phyloP scores from a whole-genome alignment of 1,140 invertebrate genomes.

The Himalopsyche phryganea region DNA sequence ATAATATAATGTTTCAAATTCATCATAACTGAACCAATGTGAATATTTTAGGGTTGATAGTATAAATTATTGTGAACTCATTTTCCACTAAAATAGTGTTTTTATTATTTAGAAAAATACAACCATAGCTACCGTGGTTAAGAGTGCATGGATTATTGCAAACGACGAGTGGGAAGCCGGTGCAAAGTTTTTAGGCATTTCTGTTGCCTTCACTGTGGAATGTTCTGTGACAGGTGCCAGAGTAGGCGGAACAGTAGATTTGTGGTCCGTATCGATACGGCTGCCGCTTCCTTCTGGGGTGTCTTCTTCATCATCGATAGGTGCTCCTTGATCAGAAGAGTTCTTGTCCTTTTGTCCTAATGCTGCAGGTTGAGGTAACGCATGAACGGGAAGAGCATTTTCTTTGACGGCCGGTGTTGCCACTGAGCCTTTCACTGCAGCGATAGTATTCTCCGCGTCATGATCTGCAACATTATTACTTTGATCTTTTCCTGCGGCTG shows the following conservation, averaged over 20 bases:
- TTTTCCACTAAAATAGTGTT: neutral
- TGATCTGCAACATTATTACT: no score
- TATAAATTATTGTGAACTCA: neutral
- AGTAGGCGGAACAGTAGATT: constrained; percentile 10
- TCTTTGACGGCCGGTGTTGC: neutral
- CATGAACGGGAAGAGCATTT: constrained; percentile 8
- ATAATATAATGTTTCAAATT: no score
- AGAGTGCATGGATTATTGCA: neutral
- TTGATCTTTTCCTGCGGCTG: neutral
- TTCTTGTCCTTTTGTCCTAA: constrained; percentile 27
- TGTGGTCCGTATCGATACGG: constrained; percentile 19
- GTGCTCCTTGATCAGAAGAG: constrained; percentile 21
- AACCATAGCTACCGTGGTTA: constrained; percentile 1
- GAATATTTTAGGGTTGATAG: no score
- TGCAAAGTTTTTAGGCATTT: constrained; percentile 12
- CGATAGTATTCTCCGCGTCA: no score
- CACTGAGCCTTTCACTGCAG: no score
- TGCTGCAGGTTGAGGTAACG: constrained; percentile 23
- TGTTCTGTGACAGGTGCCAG: neutral
- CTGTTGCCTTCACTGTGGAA: neutral
- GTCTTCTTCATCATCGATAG: constrained; percentile 33
- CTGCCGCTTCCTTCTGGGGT: constrained; percentile 27
- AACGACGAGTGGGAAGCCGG: neutral
- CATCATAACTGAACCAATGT: no score
- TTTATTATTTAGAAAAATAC: constrained; percentile 2